A percentile compares a stretch with the other conserved stretches of the same genome.
phyloP scores from a whole-genome alignment of 30 jellyfish, hydroid and myxozoan species.

The Sanderia malayensis region DNA sequence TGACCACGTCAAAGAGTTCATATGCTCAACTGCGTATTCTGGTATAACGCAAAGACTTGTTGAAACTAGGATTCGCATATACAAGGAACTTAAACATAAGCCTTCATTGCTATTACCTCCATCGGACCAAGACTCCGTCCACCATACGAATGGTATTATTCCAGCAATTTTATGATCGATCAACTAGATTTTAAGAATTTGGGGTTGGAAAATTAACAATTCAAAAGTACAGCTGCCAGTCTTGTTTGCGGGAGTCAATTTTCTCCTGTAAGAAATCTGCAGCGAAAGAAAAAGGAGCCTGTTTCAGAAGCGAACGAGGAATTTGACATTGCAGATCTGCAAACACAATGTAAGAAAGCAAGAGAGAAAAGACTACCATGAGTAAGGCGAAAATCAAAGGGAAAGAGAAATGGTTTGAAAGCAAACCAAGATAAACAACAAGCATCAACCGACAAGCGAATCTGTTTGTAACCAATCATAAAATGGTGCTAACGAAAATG shows the following conservation, averaged over 20 bases:
- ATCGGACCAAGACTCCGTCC: not conserved
- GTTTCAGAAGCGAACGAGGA: not conserved
- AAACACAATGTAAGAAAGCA: not conserved
- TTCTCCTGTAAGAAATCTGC: not conserved
- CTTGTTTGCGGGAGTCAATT: slow-evolving; percentile 1
- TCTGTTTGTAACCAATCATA: not conserved
- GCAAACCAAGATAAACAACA: not conserved
- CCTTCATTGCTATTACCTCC: not conserved
- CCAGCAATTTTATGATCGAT: not conserved
- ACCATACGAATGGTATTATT: not conserved
- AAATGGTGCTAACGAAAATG: not conserved
- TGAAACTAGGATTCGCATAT: no score
- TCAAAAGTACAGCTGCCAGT: not conserved
- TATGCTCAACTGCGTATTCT: no score
- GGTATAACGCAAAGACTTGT: no score
- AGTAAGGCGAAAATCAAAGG: not conserved
- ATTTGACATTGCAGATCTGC: not conserved
- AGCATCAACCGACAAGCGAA: not conserved
- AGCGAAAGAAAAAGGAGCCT: not conserved
- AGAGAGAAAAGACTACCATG: not conserved
- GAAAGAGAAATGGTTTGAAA: not conserved
- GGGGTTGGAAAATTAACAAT: not conserved
- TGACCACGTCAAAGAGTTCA: slow-evolving; percentile 1
- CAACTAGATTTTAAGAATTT: not conserved
- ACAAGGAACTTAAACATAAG: no score